phyloP scores from a whole-genome alignment of 2,113 vertebrate genomes.

The Rhabdomys dilectus region DNA sequence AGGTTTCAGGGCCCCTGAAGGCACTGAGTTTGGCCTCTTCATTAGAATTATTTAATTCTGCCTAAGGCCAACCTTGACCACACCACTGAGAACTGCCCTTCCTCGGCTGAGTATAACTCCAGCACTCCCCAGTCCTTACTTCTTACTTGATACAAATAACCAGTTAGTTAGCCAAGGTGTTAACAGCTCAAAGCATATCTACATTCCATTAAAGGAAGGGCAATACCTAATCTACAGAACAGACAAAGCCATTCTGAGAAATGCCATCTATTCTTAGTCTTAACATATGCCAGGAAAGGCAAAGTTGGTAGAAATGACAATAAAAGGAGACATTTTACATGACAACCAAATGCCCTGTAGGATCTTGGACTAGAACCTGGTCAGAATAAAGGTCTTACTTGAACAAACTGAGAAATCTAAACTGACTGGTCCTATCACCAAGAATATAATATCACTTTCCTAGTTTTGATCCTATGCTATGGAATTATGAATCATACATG shows the following conservation, averaged over 20 bases:
- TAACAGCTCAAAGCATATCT: slow-evolving; percentile 1
- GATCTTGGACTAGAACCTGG: not conserved
- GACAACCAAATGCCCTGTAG: slow-evolving; percentile 1
- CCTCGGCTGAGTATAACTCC: not conserved
- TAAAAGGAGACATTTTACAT: slow-evolving; percentile 3
- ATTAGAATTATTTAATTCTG: not conserved
- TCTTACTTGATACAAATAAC: not conserved
- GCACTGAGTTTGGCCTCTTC: not conserved
- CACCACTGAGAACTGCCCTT: not conserved
- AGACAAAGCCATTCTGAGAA: not conserved
- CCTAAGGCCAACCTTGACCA: not conserved
- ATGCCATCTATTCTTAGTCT: not conserved
- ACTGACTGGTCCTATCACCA: not conserved
- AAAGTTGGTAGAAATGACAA: not conserved
- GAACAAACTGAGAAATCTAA: not conserved
- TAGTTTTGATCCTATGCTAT: not conserved
- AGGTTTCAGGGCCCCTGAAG: not conserved
- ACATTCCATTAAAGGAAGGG: not conserved
- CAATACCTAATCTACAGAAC: not conserved
- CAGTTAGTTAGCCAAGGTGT: not conserved
- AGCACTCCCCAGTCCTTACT: not conserved
- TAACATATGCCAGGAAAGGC: not conserved
- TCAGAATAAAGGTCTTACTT: not conserved
- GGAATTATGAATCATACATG: not conserved
- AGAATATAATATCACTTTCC: not conserved